Percentiles rank a stretch among this genome's conserved stretches.
Evolutionary conservation across 1,140 invertebrate genomes (phyloP).

Genomic region (Leptonema lineaticorne): DNA sequence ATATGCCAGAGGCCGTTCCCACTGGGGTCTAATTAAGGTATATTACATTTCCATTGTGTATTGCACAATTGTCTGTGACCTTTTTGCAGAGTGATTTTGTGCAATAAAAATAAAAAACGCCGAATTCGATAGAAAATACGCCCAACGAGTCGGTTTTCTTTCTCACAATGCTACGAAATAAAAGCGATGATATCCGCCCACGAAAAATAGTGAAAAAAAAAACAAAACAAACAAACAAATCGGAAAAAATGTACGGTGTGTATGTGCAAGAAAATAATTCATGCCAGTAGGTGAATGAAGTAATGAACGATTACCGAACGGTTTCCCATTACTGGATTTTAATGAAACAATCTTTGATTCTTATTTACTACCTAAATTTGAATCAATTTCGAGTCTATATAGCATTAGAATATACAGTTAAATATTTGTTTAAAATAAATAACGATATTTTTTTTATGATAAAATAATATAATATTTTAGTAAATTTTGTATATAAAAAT

Average conservation of each 20-base stretch:
- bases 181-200: not conserved
- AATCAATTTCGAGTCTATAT: too few species aligned
- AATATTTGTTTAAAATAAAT: too few species aligned
- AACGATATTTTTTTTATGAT: too few species aligned
- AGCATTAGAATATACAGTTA: too few species aligned
- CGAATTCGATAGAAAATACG: not conserved
- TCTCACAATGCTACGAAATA: slow-evolving; percentile 3
- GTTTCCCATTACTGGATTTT: too few species aligned
- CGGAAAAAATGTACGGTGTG: too few species aligned
- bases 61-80: slow-evolving; percentile 6
- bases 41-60: not conserved
- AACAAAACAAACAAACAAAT: not conserved
- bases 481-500: too few species aligned
- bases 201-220: not conserved
- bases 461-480: too few species aligned
- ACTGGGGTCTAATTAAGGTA: not conserved
- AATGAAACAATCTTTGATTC: too few species aligned
- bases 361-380: too few species aligned
- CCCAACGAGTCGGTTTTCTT: not conserved
- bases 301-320: not conserved
- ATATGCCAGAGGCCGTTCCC: not conserved
- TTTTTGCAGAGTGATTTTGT: not conserved
- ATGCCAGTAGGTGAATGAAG: slow-evolving; percentile 6
- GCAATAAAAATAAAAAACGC: not conserved
- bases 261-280: too few species aligned